Evolutionary conservation across 1,140 invertebrate genomes (phyloP).

Genomic region (Hesperophylax magnus): DNA sequence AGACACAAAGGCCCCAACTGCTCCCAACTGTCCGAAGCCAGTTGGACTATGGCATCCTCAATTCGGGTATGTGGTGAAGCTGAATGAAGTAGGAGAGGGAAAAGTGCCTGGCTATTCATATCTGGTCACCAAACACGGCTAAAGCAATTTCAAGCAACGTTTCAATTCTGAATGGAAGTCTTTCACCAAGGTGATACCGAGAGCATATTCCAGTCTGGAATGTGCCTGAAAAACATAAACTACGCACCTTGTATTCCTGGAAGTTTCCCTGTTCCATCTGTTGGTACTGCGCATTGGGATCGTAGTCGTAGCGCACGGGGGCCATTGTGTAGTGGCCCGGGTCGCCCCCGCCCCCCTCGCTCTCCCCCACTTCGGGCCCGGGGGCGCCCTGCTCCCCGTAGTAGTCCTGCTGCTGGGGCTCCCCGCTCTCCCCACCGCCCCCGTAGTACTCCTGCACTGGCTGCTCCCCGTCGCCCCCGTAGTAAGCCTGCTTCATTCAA

Average conservation of each 20-base stretch:
- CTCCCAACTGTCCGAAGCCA: too few species aligned
- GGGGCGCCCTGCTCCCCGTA: background rate
- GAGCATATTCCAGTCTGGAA: too few species aligned
- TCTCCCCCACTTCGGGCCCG: background rate
- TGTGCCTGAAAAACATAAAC: too few species aligned
- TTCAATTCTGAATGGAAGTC: too few species aligned
- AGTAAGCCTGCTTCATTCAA: background rate
- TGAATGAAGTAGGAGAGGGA: too few species aligned
- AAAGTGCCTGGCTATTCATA: too few species aligned
- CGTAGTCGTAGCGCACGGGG: constrained; percentile 5
- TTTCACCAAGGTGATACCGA: too few species aligned
- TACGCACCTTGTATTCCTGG: constrained; percentile 28
- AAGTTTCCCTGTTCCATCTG: constrained; percentile 1
- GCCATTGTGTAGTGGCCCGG: background rate
- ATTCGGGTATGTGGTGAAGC: too few species aligned
- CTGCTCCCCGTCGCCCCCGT: background rate
- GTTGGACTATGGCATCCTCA: too few species aligned
- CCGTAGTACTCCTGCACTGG: constrained; percentile 7
- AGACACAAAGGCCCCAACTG: too few species aligned
- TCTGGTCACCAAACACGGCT: too few species aligned
- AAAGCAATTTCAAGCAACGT: too few species aligned
- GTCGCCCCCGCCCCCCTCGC: background rate
- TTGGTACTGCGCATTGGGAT: background rate
- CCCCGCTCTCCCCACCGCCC: background rate
- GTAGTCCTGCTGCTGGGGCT: background rate